Conservation (phyloP, 2,888 invertebrate species). For the Napeogenes inachia region DNA sequence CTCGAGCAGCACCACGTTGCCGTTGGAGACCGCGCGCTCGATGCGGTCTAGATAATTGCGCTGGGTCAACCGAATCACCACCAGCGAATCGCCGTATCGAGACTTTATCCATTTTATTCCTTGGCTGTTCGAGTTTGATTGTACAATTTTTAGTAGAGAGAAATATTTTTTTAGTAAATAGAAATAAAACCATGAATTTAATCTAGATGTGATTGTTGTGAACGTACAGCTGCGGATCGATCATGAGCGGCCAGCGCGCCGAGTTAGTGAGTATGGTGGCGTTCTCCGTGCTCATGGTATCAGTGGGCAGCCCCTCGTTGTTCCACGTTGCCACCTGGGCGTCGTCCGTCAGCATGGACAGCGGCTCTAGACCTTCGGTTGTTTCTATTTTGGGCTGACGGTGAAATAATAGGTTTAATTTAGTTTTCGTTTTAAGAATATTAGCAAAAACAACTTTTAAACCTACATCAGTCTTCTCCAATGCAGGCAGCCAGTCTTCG, state of each 20-base stretch:
- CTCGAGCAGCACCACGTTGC: slow-evolving; percentile 88
- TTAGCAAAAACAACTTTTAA: background rate
- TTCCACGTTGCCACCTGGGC: slow-evolving; percentile 96
- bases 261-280: slow-evolving; percentile 94
- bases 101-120: slow-evolving; percentile 97
- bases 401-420: too few species aligned
- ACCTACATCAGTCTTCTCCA: slow-evolving; percentile 80
- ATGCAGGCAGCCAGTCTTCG: slow-evolving; percentile 87
- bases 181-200: too few species aligned
- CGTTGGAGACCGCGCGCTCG: slow-evolving; percentile 85
- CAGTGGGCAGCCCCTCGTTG: slow-evolving; percentile 94
- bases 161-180: too few species aligned
- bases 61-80: slow-evolving; percentile 86
- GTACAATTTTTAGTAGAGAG: too few species aligned
- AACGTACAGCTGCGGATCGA: slow-evolving; percentile 89
- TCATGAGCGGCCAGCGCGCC: slow-evolving; percentile 95
- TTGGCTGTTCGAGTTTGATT: slow-evolving; percentile 70
- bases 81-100: slow-evolving; percentile 85
- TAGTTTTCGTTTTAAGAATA: too few species aligned
- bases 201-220: background rate
- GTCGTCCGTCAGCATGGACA: slow-evolving; percentile 93
- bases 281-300: slow-evolving; percentile 96
- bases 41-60: slow-evolving; percentile 90
- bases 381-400: slow-evolving; percentile 84
- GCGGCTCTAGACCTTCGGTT: slow-evolving; percentile 87